Percentiles rank a stretch among this genome's conserved stretches.
These are phyloP conservation scores for Scotopteryx bipunctaria DNA, from an alignment of 2,888 invertebrate species.

Conservation along the genomic window DNA sequence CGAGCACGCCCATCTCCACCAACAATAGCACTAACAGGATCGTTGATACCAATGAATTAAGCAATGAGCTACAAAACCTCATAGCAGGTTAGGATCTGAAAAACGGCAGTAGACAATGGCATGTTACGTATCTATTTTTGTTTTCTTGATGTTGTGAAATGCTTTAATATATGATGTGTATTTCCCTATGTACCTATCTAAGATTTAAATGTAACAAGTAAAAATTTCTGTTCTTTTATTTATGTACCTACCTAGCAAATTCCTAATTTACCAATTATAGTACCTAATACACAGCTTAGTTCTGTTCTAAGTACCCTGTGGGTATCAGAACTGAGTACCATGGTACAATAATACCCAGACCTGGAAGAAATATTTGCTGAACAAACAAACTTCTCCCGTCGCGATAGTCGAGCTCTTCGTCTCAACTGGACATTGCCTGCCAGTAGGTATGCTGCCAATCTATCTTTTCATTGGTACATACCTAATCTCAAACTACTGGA, in stretches of 20 bases:
- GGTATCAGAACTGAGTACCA: no score
- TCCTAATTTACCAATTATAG: background rate
- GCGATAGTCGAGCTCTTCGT: no score
- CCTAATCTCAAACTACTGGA: no score
- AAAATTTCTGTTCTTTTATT: slow-evolving; percentile 1
- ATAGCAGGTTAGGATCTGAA: slow-evolving; percentile 61
- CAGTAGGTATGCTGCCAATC: no score
- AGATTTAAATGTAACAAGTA: slow-evolving; percentile 35
- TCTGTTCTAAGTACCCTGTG: no score
- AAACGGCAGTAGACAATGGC: slow-evolving; percentile 19
- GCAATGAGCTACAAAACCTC: slow-evolving; percentile 79
- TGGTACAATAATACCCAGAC: no score
- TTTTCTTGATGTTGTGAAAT: slow-evolving; percentile 40
- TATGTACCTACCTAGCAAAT: background rate
- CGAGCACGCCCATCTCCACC: slow-evolving; percentile 59
- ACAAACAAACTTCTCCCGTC: no score
- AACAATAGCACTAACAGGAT: slow-evolving; percentile 53
- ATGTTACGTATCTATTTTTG: slow-evolving; percentile 24
- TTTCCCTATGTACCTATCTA: slow-evolving; percentile 35
- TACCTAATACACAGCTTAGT: no score
- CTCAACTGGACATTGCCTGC: no score
- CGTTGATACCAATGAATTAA: slow-evolving; percentile 76
- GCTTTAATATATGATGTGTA: slow-evolving; percentile 38
- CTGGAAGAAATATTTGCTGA: no score
- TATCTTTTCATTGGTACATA: no score